These are phyloP conservation scores for Timema cristinae DNA, from an alignment of 2,888 invertebrate genomes.

Conservation along the genomic window DNA sequence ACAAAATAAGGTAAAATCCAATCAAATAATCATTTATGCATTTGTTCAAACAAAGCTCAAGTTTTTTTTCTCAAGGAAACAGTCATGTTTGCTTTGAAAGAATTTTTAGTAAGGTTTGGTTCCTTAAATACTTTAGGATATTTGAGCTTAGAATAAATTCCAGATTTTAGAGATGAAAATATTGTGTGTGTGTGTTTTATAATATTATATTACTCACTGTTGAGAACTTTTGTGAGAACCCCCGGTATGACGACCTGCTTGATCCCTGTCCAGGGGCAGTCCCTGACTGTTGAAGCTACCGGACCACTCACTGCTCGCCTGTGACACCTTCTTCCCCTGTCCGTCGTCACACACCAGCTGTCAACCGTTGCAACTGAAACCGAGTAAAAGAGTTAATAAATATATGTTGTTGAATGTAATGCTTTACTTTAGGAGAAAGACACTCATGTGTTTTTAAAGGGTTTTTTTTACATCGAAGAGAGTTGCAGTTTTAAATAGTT, in stretches of 20 bases:
- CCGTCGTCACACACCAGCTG: neutral
- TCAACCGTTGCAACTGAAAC: conserved; percentile 5
- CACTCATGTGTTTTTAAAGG: neutral
- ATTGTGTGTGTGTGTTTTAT: neutral
- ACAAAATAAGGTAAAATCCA: no score
- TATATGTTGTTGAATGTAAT: neutral
- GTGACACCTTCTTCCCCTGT: conserved; percentile 3
- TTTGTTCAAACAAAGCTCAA: no score
- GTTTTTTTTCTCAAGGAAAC: no score
- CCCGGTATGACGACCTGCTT: neutral
- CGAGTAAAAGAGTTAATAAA: no score
- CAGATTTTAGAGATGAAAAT: neutral
- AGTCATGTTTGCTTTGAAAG: no score
- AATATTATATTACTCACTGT: conserved; percentile 9
- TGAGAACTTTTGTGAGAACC: conserved; percentile 9
- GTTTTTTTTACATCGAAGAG: neutral
- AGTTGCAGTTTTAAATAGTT: neutral
- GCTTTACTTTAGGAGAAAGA: neutral
- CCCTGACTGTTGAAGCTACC: neutral
- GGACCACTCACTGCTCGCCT: neutral
- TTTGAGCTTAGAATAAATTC: no score
- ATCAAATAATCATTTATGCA: no score
- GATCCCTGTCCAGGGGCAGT: neutral
- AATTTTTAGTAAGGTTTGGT: no score
- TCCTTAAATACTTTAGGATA: no score